Evolutionary conservation across 2,888 invertebrate genomes (phyloP), one percentile per base, ranked within the genome.

Genomic region (Scaptomyza cyrtandrae): DNA sequence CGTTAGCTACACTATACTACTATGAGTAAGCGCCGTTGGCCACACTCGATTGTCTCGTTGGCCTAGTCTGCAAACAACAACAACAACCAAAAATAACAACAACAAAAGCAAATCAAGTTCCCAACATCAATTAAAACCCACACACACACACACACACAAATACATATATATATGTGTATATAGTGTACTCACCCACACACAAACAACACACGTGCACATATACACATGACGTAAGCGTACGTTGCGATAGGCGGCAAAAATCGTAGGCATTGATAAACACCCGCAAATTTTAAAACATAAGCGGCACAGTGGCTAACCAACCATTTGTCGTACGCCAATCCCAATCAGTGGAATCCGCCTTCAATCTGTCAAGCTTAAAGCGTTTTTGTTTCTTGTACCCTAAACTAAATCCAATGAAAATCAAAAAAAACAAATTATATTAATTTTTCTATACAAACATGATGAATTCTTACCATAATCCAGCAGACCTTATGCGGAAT

Each of bases 231-330:
- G 77, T 75, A 67, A 77, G 78, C 66, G 60, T 44, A 60, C 48
- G 24, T 49, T 41, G 55, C 74, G 69, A 66, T 71, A 74, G 78
- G 60, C 78, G 56, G 78, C 67, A 77, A 66, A 78, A 82, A 66
- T 65, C 66, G 70, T 82, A 76, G 76, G 88, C 88, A 83, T 67
- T 86, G 86, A 83, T 88, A 86, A 88, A 85, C 83, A 82, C 70
- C 70, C 53, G 80, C 79, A 66, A 82, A 82, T 79, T 86, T 86
- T 88, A 86, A 88, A 88, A 58, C 72, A 72, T 74, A 83, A 76
- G 56, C 49, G 45, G 76, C 77, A 83, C 82, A 74, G 88, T 83
- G 82, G 82, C 39, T 9, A 57, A 31, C 13, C 27, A 3, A n/a
- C 9, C 37, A 77, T 67, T 72, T 53, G 43, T 43, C 43, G 24